These are phyloP conservation scores for Corynorhinus townsendii DNA, from an alignment of 2,113 vertebrate species.

Conservation along the genomic window DNA sequence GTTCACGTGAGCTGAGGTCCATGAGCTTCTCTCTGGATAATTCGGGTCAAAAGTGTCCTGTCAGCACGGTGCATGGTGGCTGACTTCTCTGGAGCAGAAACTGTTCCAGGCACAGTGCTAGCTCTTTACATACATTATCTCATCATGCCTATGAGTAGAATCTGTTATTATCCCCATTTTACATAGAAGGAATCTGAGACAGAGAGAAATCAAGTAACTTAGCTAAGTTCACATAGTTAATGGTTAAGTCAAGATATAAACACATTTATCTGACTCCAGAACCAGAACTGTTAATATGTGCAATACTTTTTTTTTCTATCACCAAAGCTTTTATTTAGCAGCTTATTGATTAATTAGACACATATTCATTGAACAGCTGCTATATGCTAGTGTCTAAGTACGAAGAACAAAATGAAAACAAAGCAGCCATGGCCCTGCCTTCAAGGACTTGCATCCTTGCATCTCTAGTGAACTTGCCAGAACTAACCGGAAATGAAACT, in stretches of 20 bases:
- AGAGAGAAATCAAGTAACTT: not conserved
- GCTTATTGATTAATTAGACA: not conserved
- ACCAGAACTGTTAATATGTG: not conserved
- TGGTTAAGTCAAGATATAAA: not conserved
- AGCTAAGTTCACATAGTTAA: not conserved
- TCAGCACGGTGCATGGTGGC: not conserved
- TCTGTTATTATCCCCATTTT: not conserved
- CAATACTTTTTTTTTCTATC: not conserved
- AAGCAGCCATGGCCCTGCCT: not conserved
- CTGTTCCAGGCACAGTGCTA: not conserved
- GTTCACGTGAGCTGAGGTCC: not conserved
- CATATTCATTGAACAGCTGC: not conserved
- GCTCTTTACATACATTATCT: not conserved
- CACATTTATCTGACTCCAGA: not conserved
- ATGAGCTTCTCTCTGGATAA: not conserved
- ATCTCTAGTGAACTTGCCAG: not conserved
- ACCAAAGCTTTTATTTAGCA: not conserved
- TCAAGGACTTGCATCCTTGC: not conserved
- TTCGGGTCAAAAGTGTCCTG: not conserved
- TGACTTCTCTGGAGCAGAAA: not conserved
- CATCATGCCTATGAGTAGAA: not conserved
- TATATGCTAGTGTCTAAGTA: not conserved
- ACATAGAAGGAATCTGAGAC: not conserved
- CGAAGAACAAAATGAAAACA: not conserved
- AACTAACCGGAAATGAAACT: conserved; percentile 27